Percentiles rank a stretch among this genome's conserved stretches.
phyloP scores from a whole-genome alignment of 1,140 invertebrate species.

The Nephotettix cincticeps region DNA sequence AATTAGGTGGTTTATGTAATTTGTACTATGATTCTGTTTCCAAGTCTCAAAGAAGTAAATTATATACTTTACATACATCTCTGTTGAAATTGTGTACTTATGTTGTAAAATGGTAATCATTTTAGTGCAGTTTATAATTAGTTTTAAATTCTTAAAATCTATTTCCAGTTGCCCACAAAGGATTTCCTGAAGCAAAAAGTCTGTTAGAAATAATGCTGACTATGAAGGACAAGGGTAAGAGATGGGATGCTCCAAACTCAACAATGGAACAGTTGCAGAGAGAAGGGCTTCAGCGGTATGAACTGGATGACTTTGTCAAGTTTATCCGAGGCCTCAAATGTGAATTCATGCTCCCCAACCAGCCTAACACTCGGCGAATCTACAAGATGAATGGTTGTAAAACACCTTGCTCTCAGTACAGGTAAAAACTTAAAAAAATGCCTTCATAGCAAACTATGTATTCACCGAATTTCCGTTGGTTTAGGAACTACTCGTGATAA shows the following conservation, averaged over 20 bases:
- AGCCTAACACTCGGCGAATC: slow-evolving; percentile 46
- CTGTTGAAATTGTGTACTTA: no score
- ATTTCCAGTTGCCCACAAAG: slow-evolving; percentile 65
- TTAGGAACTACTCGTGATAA: no score
- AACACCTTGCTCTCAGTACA: slow-evolving; percentile 39
- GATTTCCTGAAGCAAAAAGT: slow-evolving; percentile 53
- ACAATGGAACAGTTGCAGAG: not conserved
- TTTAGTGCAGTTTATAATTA: no score
- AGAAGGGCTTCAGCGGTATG: not conserved
- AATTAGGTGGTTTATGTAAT: no score
- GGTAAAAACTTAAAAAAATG: no score
- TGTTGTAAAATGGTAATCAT: no score
- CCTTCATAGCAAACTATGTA: no score
- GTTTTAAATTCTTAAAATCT: no score
- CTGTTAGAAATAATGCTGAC: not conserved
- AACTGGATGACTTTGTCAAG: slow-evolving; percentile 18
- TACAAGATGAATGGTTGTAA: slow-evolving; percentile 55
- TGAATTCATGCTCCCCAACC: slow-evolving; percentile 51
- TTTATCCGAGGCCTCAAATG: slow-evolving; percentile 46
- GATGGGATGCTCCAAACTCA: not conserved
- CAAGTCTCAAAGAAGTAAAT: no score
- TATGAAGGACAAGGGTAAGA: not conserved
- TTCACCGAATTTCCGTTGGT: no score
- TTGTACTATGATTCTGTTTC: no score
- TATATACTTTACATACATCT: no score